A percentile compares a stretch with the other conserved stretches of the same genome.
Evolutionary conservation across 1,140 invertebrate genomes (phyloP).

Genomic region (Charaxes varanes): DNA sequence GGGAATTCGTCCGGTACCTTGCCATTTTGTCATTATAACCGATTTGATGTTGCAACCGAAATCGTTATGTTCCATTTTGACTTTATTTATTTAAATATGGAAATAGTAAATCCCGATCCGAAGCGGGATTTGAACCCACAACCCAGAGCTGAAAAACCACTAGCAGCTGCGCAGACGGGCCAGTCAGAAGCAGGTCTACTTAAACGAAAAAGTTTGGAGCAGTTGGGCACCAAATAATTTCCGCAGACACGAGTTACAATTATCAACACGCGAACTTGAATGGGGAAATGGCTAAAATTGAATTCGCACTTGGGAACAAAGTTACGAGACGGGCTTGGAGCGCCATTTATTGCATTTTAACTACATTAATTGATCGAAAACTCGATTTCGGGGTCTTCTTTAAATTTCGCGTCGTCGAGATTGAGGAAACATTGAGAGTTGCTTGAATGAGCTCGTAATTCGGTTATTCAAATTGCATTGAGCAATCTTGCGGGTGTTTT

Average conservation of each 20-base stretch:
- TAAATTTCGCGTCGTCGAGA: slow-evolving; percentile 15
- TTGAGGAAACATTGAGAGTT: slow-evolving; percentile 6
- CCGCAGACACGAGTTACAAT: slow-evolving; percentile 37
- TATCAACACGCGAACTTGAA: slow-evolving; percentile 46
- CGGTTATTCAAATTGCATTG: slow-evolving; percentile 9
- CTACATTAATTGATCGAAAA: slow-evolving; percentile 59
- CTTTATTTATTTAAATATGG: too few relatives aligned
- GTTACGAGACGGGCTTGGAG: slow-evolving; percentile 43
- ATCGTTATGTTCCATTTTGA: too few relatives aligned
- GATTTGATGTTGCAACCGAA: too few relatives aligned
- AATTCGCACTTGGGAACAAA: slow-evolving; percentile 61
- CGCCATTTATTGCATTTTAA: slow-evolving; percentile 68
- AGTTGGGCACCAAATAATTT: slow-evolving; percentile 36
- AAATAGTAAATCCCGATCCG: too few relatives aligned
- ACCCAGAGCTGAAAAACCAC: too few relatives aligned
- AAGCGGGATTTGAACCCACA: too few relatives aligned
- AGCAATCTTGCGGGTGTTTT: slow-evolving; percentile 10
- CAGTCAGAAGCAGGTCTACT: slow-evolving; percentile 15
- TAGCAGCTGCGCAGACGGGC: too few relatives aligned
- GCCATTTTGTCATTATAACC: too few relatives aligned
- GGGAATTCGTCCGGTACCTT: too few relatives aligned
- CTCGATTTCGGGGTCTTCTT: slow-evolving; percentile 34
- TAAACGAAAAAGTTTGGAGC: slow-evolving; percentile 28
- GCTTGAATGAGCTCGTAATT: slow-evolving; percentile 6
- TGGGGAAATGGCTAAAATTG: slow-evolving; percentile 46